Base-by-base conservation (phyloP, 2,113 vertebrate genomes). In the Microtus montanus region DNA sequence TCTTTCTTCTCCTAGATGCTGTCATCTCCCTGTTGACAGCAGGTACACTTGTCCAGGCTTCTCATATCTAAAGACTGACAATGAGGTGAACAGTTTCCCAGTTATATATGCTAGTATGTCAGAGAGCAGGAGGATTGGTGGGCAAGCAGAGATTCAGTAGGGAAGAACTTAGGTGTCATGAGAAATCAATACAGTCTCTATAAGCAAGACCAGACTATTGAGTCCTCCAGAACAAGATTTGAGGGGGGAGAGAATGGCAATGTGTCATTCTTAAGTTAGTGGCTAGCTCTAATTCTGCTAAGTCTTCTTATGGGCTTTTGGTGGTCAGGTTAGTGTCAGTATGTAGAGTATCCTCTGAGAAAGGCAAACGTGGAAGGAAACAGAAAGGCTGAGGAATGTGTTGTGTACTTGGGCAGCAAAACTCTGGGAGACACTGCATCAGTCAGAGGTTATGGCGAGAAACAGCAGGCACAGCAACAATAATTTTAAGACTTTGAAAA, bases 401-500 rank as follows among this genome's bases (percentile, higher is more conserved):
- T n/a, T 38, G 15, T 33, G 41, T 44, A 33, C 38, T 79, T 54
- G 71, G 14, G 41, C 20, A 52, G 11, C 24, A 47, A 26, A 77
- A 17, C n/a, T 89, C 10, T 63, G 54, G 52, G 61, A 12, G 30
- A 38, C 49, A 71, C 17, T n/a, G 8, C 63, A 71, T 63, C 38
- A n/a, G 28, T 85, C 30, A 87, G 13, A 26, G 61, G 38, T 84
- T 70, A 84, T 83, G 30, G 35, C 13, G 80, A 73, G 52, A 87
- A 92, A 92, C 44, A 89, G 61, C 26, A 44, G 71, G 35, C 58
- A 79, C 12, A 41, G 52, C 49, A 26, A 52, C 54, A 78, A 63
- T 77, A 49, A 87, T 82, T 77, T 82, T 41, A 95, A 47, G 12
- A 82, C 4, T 75, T 90, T 89, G 89, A 75, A 58, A 93, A 61